phyloP scores from a whole-genome alignment of 2,888 invertebrate species.

The Ryuthela nishihirai region DNA sequence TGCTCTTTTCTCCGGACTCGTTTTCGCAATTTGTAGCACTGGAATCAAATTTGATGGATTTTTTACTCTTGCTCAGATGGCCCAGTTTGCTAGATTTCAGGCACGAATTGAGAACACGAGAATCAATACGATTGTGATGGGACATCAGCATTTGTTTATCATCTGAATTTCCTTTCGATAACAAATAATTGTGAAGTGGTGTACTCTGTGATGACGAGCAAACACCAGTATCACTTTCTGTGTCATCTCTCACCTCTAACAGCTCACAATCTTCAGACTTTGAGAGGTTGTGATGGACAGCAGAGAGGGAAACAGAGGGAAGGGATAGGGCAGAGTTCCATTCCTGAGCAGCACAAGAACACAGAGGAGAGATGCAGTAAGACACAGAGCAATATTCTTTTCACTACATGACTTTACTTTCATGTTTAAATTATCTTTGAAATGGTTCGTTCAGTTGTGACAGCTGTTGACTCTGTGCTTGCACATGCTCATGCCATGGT shows the following conservation, averaged over 20 bases:
- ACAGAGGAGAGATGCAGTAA: conserved; percentile 16
- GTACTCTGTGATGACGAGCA: conserved; percentile 35
- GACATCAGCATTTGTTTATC: conserved; percentile 17
- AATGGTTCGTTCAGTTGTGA: too few relatives aligned
- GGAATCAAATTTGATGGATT: conserved; percentile 31
- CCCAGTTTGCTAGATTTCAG: conserved; percentile 16
- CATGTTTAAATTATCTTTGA: too few relatives aligned
- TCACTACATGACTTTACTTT: too few relatives aligned
- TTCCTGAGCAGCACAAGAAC: conserved; percentile 38
- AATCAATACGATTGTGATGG: conserved; percentile 1
- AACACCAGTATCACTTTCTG: conserved; percentile 25
- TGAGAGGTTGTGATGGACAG: conserved; percentile 3
- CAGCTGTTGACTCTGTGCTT: too few relatives aligned
- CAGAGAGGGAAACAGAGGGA: conserved; percentile 24
- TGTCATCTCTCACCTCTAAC: conserved; percentile 21
- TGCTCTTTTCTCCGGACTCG: not conserved
- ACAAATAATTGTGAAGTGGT: conserved; percentile 19
- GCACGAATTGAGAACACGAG: conserved; percentile 22
- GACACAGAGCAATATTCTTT: conserved; percentile 11
- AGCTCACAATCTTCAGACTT: conserved; percentile 11
- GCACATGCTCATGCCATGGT: too few relatives aligned
- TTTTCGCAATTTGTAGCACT: conserved; percentile 1
- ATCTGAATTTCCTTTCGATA: conserved; percentile 17
- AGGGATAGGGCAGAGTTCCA: conserved; percentile 33
- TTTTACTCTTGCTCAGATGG: conserved; percentile 10